Conservation (phyloP, 2,113 vertebrate genomes). For the Egretta garzetta region DNA sequence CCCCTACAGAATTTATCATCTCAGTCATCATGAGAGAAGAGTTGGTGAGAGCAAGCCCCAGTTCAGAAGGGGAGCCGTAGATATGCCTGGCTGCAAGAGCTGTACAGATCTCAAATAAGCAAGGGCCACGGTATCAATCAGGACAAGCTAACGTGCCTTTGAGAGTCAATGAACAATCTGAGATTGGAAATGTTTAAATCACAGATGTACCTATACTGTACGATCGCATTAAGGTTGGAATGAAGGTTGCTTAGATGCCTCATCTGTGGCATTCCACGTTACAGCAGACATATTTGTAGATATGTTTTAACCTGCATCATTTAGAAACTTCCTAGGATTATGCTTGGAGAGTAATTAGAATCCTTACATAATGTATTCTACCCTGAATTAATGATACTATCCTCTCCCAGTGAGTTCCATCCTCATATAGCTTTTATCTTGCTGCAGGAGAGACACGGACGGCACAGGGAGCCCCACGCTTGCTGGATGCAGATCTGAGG, state of each 20-base stretch:
- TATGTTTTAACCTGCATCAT: neutral
- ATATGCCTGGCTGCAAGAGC: neutral
- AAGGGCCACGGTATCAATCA: neutral
- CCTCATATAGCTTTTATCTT: neutral
- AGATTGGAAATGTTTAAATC: neutral
- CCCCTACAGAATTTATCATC: neutral
- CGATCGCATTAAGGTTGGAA: neutral
- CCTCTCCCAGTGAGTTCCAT: neutral
- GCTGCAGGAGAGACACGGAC: neutral
- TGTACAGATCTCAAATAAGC: neutral
- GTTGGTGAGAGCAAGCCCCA: neutral
- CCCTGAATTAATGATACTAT: neutral
- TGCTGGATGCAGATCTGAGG: neutral
- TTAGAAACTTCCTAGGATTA: neutral
- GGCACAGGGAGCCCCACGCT: neutral
- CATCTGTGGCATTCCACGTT: neutral
- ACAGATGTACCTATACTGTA: neutral
- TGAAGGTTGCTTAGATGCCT: neutral
- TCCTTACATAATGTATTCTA: neutral
- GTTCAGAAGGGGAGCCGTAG: neutral
- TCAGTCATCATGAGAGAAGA: neutral
- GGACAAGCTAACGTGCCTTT: neutral
- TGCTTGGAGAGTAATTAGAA: neutral
- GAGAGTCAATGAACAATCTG: neutral
- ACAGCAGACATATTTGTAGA: neutral